Percentiles rank a stretch among this genome's conserved stretches.
Conservation (phyloP, 2,797 vertebrate genomes). For the Oceanodroma leucorhoa region DNA sequence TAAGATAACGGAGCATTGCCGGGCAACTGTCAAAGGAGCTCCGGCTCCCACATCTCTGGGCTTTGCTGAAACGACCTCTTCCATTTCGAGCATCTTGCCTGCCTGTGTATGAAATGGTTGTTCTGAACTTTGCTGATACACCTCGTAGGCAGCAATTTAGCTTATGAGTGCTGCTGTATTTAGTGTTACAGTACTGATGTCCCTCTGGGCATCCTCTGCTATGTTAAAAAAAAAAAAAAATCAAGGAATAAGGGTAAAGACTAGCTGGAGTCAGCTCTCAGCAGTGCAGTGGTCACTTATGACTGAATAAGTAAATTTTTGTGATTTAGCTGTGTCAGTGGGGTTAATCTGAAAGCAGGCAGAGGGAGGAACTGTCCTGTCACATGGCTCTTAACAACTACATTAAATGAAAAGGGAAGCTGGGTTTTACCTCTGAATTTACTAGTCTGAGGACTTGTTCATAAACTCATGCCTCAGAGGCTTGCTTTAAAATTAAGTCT, state of each 20-base stretch:
- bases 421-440: background rate
- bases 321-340: background rate
- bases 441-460: background rate
- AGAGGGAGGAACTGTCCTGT: background rate
- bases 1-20: background rate
- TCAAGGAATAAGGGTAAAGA: background rate
- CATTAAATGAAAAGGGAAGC: background rate
- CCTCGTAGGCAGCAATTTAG: background rate
- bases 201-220: background rate
- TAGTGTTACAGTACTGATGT: background rate
- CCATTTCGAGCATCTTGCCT: background rate
- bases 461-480: background rate
- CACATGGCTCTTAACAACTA: background rate
- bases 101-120: background rate
- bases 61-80: constrained; percentile 23
- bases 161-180: background rate
- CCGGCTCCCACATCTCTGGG: background rate
- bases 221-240: background rate
- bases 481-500: background rate
- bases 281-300: background rate
- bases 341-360: background rate
- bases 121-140: background rate
- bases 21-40: constrained; percentile 11
- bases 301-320: background rate
- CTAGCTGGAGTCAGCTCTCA: background rate